Conservation (phyloP, 1,140 invertebrate species). For the Zaprionus davidi region DNA sequence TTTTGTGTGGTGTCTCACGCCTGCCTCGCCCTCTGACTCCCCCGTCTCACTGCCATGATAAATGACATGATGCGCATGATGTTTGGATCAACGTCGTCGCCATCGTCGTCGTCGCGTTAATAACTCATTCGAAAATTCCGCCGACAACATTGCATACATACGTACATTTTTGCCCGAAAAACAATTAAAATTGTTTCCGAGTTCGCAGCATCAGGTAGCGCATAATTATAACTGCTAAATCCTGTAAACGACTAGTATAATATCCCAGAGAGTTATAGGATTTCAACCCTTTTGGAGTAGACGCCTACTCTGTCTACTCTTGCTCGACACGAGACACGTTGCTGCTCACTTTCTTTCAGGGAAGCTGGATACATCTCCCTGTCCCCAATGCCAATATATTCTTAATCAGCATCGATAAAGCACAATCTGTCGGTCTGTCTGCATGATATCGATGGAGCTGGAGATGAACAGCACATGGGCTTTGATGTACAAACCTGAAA, state of each 20-base stretch:
- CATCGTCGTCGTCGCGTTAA: conserved; percentile 72
- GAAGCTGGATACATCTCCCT: background rate
- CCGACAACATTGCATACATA: conserved; percentile 51
- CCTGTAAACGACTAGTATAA: conserved; percentile 26
- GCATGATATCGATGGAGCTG: background rate
- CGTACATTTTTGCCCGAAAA: conserved; percentile 59
- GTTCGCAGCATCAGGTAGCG: conserved; percentile 47
- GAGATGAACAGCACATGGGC: background rate
- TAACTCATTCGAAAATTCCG: conserved; percentile 83
- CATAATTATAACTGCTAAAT: conserved; percentile 52
- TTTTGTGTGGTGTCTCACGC: conserved; percentile 5
- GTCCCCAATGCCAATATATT: background rate
- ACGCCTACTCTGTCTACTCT: background rate
- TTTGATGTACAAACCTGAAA: background rate
- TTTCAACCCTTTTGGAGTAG: conserved; percentile 41
- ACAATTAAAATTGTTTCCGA: conserved; percentile 77
- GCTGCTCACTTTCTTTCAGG: background rate
- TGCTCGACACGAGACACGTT: background rate
- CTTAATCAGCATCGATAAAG: conserved; percentile 5
- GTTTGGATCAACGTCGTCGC: conserved; percentile 55
- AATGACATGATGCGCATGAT: conserved; percentile 77
- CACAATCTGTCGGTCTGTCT: background rate
- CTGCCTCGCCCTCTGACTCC: conserved; percentile 45
- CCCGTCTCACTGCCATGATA: conserved; percentile 59
- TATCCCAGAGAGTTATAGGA: conserved; percentile 20